Evolutionary conservation across 2,888 invertebrate species (phyloP).

Genomic region (Stegophylla sp.): DNA sequence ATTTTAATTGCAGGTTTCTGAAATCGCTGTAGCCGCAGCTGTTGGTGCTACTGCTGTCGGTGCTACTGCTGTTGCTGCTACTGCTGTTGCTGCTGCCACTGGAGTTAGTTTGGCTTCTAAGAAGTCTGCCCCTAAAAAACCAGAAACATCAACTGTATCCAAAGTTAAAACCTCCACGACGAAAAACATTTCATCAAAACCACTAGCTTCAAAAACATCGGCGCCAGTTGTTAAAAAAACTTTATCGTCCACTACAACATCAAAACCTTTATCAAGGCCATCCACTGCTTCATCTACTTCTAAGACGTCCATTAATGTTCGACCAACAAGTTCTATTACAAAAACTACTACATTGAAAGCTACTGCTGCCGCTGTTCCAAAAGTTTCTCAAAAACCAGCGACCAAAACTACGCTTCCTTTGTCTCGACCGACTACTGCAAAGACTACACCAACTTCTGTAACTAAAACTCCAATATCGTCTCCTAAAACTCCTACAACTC

Average conservation of each 20-base stretch:
- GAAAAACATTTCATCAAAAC: conserved; percentile 54
- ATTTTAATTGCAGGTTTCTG: conserved; percentile 62
- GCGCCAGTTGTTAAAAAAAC: conserved; percentile 58
- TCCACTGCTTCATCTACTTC: conserved; percentile 52
- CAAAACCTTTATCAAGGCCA: conserved; percentile 59
- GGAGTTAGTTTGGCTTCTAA: conserved; percentile 55
- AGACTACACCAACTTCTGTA: conserved; percentile 36
- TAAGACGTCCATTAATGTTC: conserved; percentile 48
- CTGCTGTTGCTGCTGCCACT: conserved; percentile 64
- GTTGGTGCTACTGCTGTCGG: conserved; percentile 64
- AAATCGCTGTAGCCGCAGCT: conserved; percentile 63
- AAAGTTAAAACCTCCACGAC: conserved; percentile 42
- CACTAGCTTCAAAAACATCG: conserved; percentile 25
- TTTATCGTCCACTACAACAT: conserved; percentile 45
- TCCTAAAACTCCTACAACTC: conserved; percentile 47
- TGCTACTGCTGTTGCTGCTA: conserved; percentile 64
- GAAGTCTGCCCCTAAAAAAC: conserved; percentile 53
- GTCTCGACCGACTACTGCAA: conserved; percentile 39
- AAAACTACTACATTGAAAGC: conserved; percentile 61
- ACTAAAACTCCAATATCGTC: conserved; percentile 42
- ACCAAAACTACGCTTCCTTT: conserved; percentile 62
- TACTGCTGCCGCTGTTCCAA: conserved; percentile 63
- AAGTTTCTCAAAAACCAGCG: conserved; percentile 63
- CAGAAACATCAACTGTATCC: conserved; percentile 59
- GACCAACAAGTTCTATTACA: conserved; percentile 61